Percentiles rank a stretch among this genome's conserved stretches.
Evolutionary conservation across 2,113 vertebrate species (phyloP).

Genomic region (Elgaria multicarinata): DNA sequence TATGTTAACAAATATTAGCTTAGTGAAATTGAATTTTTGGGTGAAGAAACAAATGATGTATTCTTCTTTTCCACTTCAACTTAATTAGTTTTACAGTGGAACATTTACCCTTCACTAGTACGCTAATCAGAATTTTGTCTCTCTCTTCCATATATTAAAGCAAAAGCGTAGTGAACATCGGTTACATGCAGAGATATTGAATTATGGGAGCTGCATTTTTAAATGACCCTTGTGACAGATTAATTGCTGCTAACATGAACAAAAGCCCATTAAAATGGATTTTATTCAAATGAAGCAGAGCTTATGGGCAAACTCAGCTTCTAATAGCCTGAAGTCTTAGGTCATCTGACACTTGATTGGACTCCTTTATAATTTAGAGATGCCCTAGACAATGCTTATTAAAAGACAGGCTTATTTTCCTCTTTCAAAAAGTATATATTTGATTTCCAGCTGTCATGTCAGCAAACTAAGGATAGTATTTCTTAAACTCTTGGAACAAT

Average conservation of each 20-base stretch:
- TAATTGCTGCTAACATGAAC: slow-evolving; percentile 16
- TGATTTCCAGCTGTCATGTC: background rate
- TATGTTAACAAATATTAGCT: slow-evolving; percentile 6
- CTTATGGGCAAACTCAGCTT: slow-evolving; percentile 9
- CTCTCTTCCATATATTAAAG: background rate
- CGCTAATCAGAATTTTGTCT: slow-evolving; percentile 7
- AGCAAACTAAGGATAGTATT: slow-evolving; percentile 3
- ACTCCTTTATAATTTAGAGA: slow-evolving; percentile 25
- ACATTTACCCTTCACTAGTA: background rate
- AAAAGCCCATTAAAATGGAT: background rate
- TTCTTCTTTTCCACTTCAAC: slow-evolving; percentile 14
- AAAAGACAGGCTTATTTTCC: background rate
- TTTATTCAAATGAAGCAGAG: slow-evolving; percentile 21
- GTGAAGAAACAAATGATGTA: slow-evolving; percentile 9
- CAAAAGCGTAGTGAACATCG: background rate
- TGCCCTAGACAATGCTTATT: rapidly evolving
- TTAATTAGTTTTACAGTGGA: background rate
- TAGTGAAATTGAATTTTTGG: slow-evolving; percentile 10
- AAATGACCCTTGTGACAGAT: slow-evolving; percentile 32
- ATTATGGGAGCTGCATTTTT: background rate
- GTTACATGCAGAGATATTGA: slow-evolving; percentile 4
- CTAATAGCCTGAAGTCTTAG: slow-evolving; percentile 3
- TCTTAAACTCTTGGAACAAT: slow-evolving; percentile 7
- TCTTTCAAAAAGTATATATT: background rate
- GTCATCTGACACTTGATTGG: background rate